Base-by-base conservation (phyloP, 2,113 vertebrate species). In the Chaenogobius annularis region DNA sequence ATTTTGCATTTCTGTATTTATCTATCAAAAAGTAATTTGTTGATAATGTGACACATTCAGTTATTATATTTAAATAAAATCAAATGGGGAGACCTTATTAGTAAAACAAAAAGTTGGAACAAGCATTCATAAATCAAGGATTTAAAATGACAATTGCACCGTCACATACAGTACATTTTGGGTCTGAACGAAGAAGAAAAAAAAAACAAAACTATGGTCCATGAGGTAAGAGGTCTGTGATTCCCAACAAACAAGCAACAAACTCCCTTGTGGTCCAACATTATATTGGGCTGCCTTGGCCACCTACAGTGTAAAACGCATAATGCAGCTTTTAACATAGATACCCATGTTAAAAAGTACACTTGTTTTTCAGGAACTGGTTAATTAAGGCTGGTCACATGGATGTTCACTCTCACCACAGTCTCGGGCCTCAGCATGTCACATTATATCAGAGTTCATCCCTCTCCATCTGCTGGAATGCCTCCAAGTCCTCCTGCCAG, bases 401-500 rank as follows among this genome's bases (percentile, higher is more conserved):
- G 73, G 69, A 15, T 13, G 74, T 37, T 58, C 11, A 35, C 40
- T 46, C 70, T 52, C 56, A 50, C 72, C 68, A 20, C 68, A 70
- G 73, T 83, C 70, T 64, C 73, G 69, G 70, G 70, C 59, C 48
- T 43, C 4, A 37, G 67, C 4, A 31, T 23, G 71, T 46, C 52
- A 7, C 65, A 67, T 19, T 4, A 40, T 89, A 94, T 99, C 96
- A 99, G 93, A 99, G 96, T 85, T 99, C 98, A 74, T 98, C 98
- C 75, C 96, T 97, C 83, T 98, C 97, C 97, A 99, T 99, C 94
- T 97, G 95, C 93, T 96, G 94, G 92, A 99, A 98, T 0, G 96
- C 97, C 93, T 99, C 97, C 92, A 99, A 93, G 88, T 99, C 98
- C 93, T 98, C 98, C 88, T 92, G 96, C 98, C 98, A 99, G 90